Evolutionary conservation across 1,140 invertebrate genomes (phyloP), one percentile per base, ranked within the genome.

Genomic region (Heliothis subflexa): DNA sequence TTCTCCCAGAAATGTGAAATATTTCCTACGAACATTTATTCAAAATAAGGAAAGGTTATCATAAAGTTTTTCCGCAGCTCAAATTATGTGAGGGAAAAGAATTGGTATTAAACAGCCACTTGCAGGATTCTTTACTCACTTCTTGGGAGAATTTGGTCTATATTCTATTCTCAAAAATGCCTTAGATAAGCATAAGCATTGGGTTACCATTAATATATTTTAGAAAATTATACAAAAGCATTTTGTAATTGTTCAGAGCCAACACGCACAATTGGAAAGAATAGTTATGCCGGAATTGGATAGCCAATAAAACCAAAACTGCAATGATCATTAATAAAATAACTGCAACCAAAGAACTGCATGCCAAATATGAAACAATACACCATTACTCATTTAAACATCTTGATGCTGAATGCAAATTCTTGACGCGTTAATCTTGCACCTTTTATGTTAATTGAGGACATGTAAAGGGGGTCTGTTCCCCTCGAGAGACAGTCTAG

Each of bases 11-110:
- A n/a, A 52, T 3, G 1, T 52, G 50, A 16, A 13, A 14, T 5
- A 4, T 14, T 52, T 52, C 5, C n/a, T n/a, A 4, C 33, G 3
- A 33, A 33, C 7, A 5, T 33, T 76, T 33, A 5, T 33, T 2
- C 0, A 7, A 33, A 5, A 7, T 2, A 33, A 33, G 33, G 33
- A 33, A 85, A 82, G 84, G 84, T 72, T 83, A 80, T 11, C 77
- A 25, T 33, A n/a, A 62, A 28, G 40, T n/a, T n/a, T n/a, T n/a
- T n/a, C n/a, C n/a, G n/a, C n/a, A n/a, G n/a, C n/a, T n/a, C n/a
- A n/a, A n/a, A n/a, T n/a, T n/a, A n/a, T n/a, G n/a, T n/a, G n/a
- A n/a, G n/a, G n/a, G n/a, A n/a, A n/a, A n/a, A n/a, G n/a, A n/a
- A n/a, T n/a, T n/a, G n/a, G n/a, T n/a, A n/a, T n/a, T n/a, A n/a